These are phyloP conservation scores for Euzophera pinguis DNA, from an alignment of 2,888 invertebrate genomes.

Conservation along the genomic window DNA sequence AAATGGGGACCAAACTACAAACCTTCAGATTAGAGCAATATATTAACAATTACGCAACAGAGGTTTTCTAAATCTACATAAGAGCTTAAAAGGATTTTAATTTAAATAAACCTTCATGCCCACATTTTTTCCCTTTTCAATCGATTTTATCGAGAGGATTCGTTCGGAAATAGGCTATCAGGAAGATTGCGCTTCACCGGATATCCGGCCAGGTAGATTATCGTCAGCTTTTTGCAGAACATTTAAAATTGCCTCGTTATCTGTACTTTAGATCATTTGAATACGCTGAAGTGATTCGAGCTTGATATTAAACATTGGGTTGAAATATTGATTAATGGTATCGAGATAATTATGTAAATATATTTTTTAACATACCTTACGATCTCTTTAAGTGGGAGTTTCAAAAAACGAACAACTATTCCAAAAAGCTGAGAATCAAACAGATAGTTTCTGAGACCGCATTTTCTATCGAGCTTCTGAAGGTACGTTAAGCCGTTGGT, in stretches of 20 bases:
- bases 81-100: neutral
- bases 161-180: constrained; percentile 41
- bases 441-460: too few species aligned
- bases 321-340: too few species aligned
- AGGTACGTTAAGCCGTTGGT: too few species aligned
- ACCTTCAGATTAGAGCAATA: too few species aligned
- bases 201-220: constrained; percentile 31
- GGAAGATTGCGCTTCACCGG: constrained; percentile 31
- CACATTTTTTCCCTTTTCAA: constrained; percentile 18
- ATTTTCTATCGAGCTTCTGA: too few species aligned
- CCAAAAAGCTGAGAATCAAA: too few species aligned
- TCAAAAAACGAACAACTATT: too few species aligned
- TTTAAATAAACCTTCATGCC: constrained; percentile 15
- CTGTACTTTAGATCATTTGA: constrained; percentile 18
- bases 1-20: too few species aligned
- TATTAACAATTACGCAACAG: too few species aligned
- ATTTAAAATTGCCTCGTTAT: constrained; percentile 36
- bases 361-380: too few species aligned
- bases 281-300: neutral
- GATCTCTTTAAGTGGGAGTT: too few species aligned
- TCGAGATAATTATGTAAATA: too few species aligned
- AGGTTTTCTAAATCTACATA: neutral
- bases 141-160: constrained; percentile 31
- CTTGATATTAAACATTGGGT: neutral
- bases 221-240: constrained; percentile 22